Percentiles rank a stretch among this genome's conserved stretches.
phyloP scores from a whole-genome alignment of 2,797 vertebrate genomes.

The Microctenopoma lineatum region DNA sequence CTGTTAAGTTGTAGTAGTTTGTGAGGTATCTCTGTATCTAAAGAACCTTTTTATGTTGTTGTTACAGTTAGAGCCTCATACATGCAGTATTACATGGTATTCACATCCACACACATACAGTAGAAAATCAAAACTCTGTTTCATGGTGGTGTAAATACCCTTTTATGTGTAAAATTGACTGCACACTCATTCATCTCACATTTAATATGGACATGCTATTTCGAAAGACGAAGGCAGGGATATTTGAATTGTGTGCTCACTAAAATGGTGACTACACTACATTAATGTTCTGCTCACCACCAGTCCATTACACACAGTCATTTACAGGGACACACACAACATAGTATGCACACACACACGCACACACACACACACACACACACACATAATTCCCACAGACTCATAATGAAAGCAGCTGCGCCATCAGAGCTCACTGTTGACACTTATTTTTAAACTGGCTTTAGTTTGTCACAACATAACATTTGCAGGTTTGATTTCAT shows the following conservation, averaged over 20 bases:
- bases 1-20: conserved; percentile 2
- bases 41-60: conserved; percentile 25
- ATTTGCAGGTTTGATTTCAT: background rate
- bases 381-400: conserved; percentile 12
- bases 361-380: conserved; percentile 10
- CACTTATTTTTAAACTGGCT: conserved; percentile 70
- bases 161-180: no score
- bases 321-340: conserved; percentile 15
- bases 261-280: background rate
- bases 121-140: conserved; percentile 36
- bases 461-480: conserved; percentile 20
- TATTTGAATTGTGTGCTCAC: background rate
- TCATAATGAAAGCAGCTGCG: conserved; percentile 55
- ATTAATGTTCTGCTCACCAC: conserved; percentile 2
- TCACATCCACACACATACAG: conserved; percentile 15
- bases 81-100: conserved; percentile 36
- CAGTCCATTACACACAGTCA: background rate
- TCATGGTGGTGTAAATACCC: conserved; percentile 34
- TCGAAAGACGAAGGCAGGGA: background rate
- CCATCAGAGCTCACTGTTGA: conserved; percentile 39
- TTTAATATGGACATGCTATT: background rate
- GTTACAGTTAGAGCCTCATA: conserved; percentile 47
- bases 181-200: background rate
- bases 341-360: conserved; percentile 5
- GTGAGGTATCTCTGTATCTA: conserved; percentile 2